Evolutionary conservation across 2,888 invertebrate genomes (phyloP).

Genomic region (Exocentrus adspersus): DNA sequence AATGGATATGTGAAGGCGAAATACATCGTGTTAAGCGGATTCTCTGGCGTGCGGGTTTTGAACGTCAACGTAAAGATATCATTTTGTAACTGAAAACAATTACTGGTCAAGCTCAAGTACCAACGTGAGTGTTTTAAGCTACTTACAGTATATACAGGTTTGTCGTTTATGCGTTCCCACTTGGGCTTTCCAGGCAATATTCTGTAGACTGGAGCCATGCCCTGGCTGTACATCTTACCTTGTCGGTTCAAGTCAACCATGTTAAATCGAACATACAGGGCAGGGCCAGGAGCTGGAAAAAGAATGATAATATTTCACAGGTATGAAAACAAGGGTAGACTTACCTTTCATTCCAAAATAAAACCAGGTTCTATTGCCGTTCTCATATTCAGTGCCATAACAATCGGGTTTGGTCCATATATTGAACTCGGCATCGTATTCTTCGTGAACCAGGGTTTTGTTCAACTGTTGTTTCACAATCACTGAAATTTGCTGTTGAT

Average conservation of each 20-base stretch:
- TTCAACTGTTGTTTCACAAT: slow-evolving; percentile 39
- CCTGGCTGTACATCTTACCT: slow-evolving; percentile 90
- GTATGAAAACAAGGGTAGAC: too few species aligned
- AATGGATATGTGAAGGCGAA: slow-evolving; percentile 94
- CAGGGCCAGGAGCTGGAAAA: slow-evolving; percentile 65
- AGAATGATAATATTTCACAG: neutral
- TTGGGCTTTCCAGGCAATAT: slow-evolving; percentile 79
- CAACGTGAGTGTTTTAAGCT: too few species aligned
- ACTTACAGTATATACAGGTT: slow-evolving; percentile 79
- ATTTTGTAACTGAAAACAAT: slow-evolving; percentile 71
- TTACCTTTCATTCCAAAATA: slow-evolving; percentile 80
- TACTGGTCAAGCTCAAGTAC: neutral
- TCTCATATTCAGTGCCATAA: slow-evolving; percentile 86
- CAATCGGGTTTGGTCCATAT: slow-evolving; percentile 93
- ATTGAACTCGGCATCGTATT: slow-evolving; percentile 83
- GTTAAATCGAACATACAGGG: slow-evolving; percentile 77
- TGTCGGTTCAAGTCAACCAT: slow-evolving; percentile 90
- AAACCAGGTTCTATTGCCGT: slow-evolving; percentile 93
- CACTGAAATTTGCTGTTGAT: slow-evolving; percentile 35
- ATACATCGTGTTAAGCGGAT: slow-evolving; percentile 77
- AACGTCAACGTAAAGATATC: slow-evolving; percentile 81
- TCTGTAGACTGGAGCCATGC: slow-evolving; percentile 85
- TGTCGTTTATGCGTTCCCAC: slow-evolving; percentile 87
- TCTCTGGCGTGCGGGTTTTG: slow-evolving; percentile 77
- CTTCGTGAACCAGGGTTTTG: slow-evolving; percentile 59